A percentile compares a stretch with the other conserved stretches of the same genome.
These are phyloP conservation scores for Urophycis tenuis DNA, from an alignment of 2,797 vertebrate genomes.

Conservation along the genomic window DNA sequence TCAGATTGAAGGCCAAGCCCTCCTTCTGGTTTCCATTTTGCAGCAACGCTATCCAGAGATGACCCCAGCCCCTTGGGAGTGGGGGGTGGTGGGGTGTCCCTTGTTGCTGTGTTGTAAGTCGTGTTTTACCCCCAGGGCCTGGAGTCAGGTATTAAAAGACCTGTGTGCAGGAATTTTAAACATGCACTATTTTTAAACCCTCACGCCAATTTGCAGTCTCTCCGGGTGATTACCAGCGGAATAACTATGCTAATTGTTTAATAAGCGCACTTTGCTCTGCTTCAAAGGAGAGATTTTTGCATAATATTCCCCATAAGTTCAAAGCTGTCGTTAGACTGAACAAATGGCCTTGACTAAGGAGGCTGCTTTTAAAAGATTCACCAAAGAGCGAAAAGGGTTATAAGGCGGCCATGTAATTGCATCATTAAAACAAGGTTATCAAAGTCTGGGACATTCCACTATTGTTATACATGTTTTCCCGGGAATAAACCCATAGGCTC, in stretches of 20 bases:
- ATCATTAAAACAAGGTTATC: slow-evolving; percentile 55
- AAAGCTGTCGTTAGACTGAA: slow-evolving; percentile 58
- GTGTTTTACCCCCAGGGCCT: slow-evolving; percentile 8
- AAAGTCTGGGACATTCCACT: slow-evolving; percentile 31
- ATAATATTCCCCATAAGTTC: slow-evolving; percentile 58
- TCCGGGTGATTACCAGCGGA: slow-evolving; percentile 53
- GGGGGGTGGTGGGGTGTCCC: not conserved
- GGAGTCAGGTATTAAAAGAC: slow-evolving; percentile 31
- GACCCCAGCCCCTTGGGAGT: too few species aligned
- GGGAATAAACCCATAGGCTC: slow-evolving; percentile 27
- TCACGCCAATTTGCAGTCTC: slow-evolving; percentile 36
- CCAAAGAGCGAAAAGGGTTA: slow-evolving; percentile 32
- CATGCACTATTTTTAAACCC: slow-evolving; percentile 41
- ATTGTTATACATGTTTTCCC: slow-evolving; percentile 39
- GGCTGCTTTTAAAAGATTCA: slow-evolving; percentile 44
- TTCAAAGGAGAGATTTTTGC: slow-evolving; percentile 61
- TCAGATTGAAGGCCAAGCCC: too few species aligned
- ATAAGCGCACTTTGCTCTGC: slow-evolving; percentile 60
- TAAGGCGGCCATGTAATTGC: slow-evolving; percentile 39
- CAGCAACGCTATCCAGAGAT: too few species aligned
- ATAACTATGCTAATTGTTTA: slow-evolving; percentile 69
- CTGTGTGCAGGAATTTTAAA: slow-evolving; percentile 18
- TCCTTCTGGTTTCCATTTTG: too few species aligned
- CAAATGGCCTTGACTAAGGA: slow-evolving; percentile 48
- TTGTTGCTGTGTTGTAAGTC: not conserved